A percentile compares a stretch with the other conserved stretches of the same genome.
phyloP scores from a whole-genome alignment of 2,888 invertebrate genomes.

The Nymphalis polychloros region DNA sequence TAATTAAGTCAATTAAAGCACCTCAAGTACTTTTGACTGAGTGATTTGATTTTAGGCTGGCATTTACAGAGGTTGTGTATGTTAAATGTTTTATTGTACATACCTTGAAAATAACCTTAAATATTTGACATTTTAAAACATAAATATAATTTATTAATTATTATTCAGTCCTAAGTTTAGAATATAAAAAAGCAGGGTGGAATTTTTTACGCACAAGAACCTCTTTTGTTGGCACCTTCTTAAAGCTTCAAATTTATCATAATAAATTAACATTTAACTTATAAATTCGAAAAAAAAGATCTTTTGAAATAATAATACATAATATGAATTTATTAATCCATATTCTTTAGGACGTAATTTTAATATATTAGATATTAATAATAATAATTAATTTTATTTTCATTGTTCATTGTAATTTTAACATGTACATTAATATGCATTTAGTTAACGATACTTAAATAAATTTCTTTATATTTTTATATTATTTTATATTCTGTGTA shows the following conservation, averaged over 20 bases:
- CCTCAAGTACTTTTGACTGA: slow-evolving; percentile 36
- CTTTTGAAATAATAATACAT: slow-evolving; percentile 27
- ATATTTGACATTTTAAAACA: slow-evolving; percentile 29
- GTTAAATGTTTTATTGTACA: slow-evolving; percentile 51
- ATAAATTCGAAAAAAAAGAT: slow-evolving; percentile 31
- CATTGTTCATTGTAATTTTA: slow-evolving; percentile 18
- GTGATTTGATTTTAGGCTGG: slow-evolving; percentile 42
- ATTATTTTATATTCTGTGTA: slow-evolving; percentile 43
- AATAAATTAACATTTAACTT: slow-evolving; percentile 5
- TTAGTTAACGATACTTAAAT: slow-evolving; percentile 20
- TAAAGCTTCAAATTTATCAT: slow-evolving; percentile 11
- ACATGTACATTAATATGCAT: slow-evolving; percentile 26
- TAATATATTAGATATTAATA: slow-evolving; percentile 42
- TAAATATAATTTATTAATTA: slow-evolving; percentile 1
- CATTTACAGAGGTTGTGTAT: slow-evolving; percentile 55
- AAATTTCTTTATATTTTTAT: slow-evolving; percentile 26
- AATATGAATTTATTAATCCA: slow-evolving; percentile 45
- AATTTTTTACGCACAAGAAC: slow-evolving; percentile 63
- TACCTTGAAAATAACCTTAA: slow-evolving; percentile 38
- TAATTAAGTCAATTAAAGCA: slow-evolving; percentile 51
- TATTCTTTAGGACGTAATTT: slow-evolving; percentile 49
- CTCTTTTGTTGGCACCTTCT: slow-evolving; percentile 37
- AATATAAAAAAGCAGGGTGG: slow-evolving; percentile 57
- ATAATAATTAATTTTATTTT: slow-evolving; percentile 10
- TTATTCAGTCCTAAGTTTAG: slow-evolving; percentile 4